A percentile compares a stretch with the other conserved stretches of the same genome.
Evolutionary conservation across 2,888 invertebrate species (phyloP).

Genomic region (Trisateles emortualis): DNA sequence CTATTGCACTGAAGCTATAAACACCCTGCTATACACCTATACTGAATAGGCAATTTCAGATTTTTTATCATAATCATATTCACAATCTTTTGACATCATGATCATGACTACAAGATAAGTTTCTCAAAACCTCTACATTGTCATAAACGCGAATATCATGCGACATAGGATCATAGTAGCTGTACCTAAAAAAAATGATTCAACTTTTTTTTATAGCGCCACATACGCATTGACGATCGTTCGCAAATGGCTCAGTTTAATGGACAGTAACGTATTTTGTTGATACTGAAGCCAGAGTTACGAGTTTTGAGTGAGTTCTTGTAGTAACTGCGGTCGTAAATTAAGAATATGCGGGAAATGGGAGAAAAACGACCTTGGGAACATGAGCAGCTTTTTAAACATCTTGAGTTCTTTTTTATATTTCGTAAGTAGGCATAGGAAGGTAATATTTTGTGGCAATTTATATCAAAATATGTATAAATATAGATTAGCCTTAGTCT

Average conservation of each 20-base stretch:
- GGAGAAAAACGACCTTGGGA: slow-evolving; percentile 37
- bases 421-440: slow-evolving; percentile 1
- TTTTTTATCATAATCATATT: not conserved
- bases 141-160: slow-evolving; percentile 6
- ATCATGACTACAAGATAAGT: not conserved
- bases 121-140: not conserved
- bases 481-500: not conserved
- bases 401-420: slow-evolving; percentile 26
- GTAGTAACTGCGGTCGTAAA: slow-evolving; percentile 50
- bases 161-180: slow-evolving; percentile 9
- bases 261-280: slow-evolving; percentile 56
- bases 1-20: too few species aligned
- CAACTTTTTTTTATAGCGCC: slow-evolving; percentile 51
- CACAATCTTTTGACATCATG: not conserved
- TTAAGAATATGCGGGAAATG: slow-evolving; percentile 50
- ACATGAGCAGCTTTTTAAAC: slow-evolving; percentile 31
- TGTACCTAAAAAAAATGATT: slow-evolving; percentile 22
- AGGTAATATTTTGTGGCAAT: slow-evolving; percentile 9
- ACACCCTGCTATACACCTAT: not conserved
- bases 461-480: slow-evolving; percentile 1
- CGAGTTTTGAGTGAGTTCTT: slow-evolving; percentile 53
- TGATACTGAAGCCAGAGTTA: slow-evolving; percentile 48
- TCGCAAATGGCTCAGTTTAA: slow-evolving; percentile 47
- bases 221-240: slow-evolving; percentile 52
- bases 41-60: not conserved